Percentiles rank a stretch among this genome's conserved stretches.
These are phyloP conservation scores for Pseudochirops corinnae DNA, from an alignment of 2,797 vertebrate genomes.

Conservation along the genomic window DNA sequence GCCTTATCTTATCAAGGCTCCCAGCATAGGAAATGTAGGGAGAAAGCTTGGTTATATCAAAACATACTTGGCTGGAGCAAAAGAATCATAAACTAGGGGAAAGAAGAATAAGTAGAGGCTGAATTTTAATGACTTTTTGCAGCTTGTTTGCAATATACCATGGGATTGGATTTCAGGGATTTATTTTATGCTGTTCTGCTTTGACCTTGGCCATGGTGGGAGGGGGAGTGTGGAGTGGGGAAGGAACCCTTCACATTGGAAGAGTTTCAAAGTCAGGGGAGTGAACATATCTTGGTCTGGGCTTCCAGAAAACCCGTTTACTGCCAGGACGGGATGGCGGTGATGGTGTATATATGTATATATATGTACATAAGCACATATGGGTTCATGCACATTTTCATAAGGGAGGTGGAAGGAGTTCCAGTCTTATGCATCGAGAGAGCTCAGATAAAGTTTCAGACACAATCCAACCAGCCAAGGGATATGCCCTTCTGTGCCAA, in stretches of 20 bases:
- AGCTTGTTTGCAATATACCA: slow-evolving; percentile 75
- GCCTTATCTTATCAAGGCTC: slow-evolving; percentile 72
- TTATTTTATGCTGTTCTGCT: slow-evolving; percentile 74
- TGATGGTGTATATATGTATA: neutral
- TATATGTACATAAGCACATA: neutral
- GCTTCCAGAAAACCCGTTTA: slow-evolving; percentile 70
- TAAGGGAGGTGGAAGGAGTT: neutral
- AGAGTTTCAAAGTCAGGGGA: slow-evolving; percentile 63
- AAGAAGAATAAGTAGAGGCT: slow-evolving; percentile 70
- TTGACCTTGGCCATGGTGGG: slow-evolving; percentile 46
- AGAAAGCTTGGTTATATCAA: slow-evolving; percentile 74
- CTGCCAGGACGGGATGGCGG: slow-evolving; percentile 20
- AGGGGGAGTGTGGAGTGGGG: neutral
- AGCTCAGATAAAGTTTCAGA: neutral
- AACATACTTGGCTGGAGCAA: slow-evolving; percentile 74
- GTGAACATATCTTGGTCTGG: slow-evolving; percentile 65
- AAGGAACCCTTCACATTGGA: slow-evolving; percentile 66
- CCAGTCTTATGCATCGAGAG: neutral
- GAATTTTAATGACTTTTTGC: slow-evolving; percentile 76
- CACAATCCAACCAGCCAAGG: neutral
- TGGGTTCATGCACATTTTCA: neutral
- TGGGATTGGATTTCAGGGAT: slow-evolving; percentile 65
- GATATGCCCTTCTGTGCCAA: neutral
- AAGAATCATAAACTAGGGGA: slow-evolving; percentile 58
- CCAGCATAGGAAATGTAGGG: slow-evolving; percentile 74